Conservation (phyloP, 2,797 vertebrate genomes). For the Apogon talboti region DNA sequence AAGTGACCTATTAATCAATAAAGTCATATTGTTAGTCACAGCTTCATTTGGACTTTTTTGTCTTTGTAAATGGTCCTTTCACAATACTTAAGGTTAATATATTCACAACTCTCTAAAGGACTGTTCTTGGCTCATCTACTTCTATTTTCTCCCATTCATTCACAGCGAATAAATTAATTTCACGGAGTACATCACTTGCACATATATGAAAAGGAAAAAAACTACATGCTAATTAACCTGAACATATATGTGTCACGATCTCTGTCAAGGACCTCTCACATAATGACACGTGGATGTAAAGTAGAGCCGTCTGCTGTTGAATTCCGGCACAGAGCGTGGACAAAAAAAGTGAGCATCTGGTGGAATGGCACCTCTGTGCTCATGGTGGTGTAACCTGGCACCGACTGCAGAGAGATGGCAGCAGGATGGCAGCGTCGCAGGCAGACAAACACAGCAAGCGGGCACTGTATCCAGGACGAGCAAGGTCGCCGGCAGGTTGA, state of each 20-base stretch:
- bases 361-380: constrained; percentile 59
- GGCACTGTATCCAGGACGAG: constrained; percentile 77
- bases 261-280: constrained; percentile 30
- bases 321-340: constrained; percentile 24
- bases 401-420: constrained; percentile 54
- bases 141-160: constrained; percentile 9
- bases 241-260: constrained; percentile 28
- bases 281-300: constrained; percentile 18
- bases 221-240: constrained; percentile 34
- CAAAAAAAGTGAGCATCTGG: constrained; percentile 61
- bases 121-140: neutral
- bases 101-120: constrained; percentile 2
- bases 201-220: constrained; percentile 13
- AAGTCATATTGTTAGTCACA: no score
- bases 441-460: constrained; percentile 59
- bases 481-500: constrained; percentile 82
- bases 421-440: constrained; percentile 49
- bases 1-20: no score
- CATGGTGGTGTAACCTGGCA: constrained; percentile 62
- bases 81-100: neutral
- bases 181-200: neutral
- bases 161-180: constrained; percentile 10
- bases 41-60: neutral
- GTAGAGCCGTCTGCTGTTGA: constrained; percentile 27
- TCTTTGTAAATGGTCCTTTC: neutral